Evolutionary conservation across 2,113 vertebrate species (phyloP).

Genomic region (Prinia subflava): DNA sequence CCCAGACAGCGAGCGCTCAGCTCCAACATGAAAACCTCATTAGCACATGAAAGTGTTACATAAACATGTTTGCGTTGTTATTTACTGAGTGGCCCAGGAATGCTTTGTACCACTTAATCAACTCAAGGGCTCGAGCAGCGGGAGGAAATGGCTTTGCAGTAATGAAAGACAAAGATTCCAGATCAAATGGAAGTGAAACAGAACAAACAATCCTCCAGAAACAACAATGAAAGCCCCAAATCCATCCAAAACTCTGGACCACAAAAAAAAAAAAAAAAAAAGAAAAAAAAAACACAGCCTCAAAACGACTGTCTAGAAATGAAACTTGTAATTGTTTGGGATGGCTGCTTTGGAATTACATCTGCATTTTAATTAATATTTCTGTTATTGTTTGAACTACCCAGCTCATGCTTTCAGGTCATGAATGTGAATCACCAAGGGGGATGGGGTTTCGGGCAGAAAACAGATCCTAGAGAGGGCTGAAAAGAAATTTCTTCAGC

Average conservation of each 20-base stretch:
- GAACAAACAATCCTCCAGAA: neutral
- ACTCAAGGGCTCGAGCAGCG: slow-evolving; percentile 2
- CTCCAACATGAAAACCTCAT: slow-evolving; percentile 18
- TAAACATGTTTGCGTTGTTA: slow-evolving; percentile 63
- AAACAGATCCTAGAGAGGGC: neutral
- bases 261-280: neutral
- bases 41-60: slow-evolving; percentile 39
- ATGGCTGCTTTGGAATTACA: neutral
- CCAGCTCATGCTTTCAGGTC: neutral
- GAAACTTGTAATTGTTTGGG: neutral
- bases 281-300: neutral
- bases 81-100: slow-evolving; percentile 48
- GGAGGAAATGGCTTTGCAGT: slow-evolving; percentile 45
- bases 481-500: neutral
- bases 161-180: slow-evolving; percentile 39
- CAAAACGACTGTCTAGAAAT: neutral
- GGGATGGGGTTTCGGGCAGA: neutral
- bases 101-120: slow-evolving; percentile 67
- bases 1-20: neutral
- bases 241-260: rapidly evolving
- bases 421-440: neutral
- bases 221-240: neutral
- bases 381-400: neutral
- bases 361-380: neutral
- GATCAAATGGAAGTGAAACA: neutral